A percentile compares a stretch with the other conserved stretches of the same genome.
phyloP scores from a whole-genome alignment of 2,113 vertebrate species.

The Tetrax tetrax region DNA sequence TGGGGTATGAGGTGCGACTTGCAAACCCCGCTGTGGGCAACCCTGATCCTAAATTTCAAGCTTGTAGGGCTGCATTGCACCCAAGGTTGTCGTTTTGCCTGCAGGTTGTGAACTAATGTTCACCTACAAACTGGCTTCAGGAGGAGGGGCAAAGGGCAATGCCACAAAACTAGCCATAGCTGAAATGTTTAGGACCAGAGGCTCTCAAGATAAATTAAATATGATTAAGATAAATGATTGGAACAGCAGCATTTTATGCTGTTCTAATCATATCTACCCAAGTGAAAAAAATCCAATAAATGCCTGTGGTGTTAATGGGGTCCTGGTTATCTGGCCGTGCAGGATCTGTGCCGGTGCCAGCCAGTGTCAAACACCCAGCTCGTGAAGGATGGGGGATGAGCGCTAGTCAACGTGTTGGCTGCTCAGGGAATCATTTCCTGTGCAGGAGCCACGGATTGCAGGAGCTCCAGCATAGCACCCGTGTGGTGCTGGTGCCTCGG shows the following conservation, averaged over 20 bases:
- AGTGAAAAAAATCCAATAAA: background rate
- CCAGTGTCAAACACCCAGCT: background rate
- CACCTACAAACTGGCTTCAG: background rate
- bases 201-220: background rate
- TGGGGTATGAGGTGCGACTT: background rate
- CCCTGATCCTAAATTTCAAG: background rate
- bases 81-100: background rate
- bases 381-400: background rate
- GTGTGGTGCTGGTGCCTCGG: fast-evolving
- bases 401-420: background rate
- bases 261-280: background rate
- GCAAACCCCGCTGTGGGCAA: background rate
- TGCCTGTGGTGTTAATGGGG: background rate
- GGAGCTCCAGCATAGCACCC: background rate
- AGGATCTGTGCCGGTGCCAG: background rate
- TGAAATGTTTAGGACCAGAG: background rate
- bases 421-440: background rate
- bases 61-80: fast-evolving
- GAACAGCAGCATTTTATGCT: background rate
- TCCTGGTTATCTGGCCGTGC: background rate
- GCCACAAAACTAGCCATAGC: background rate
- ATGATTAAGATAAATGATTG: background rate
- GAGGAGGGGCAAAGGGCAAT: background rate
- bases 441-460: fast-evolving
- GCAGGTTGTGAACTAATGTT: background rate